Percentiles rank a stretch among this genome's conserved stretches.
phyloP scores from a whole-genome alignment of 2,113 vertebrate species.

The Cnemophilus loriae region DNA sequence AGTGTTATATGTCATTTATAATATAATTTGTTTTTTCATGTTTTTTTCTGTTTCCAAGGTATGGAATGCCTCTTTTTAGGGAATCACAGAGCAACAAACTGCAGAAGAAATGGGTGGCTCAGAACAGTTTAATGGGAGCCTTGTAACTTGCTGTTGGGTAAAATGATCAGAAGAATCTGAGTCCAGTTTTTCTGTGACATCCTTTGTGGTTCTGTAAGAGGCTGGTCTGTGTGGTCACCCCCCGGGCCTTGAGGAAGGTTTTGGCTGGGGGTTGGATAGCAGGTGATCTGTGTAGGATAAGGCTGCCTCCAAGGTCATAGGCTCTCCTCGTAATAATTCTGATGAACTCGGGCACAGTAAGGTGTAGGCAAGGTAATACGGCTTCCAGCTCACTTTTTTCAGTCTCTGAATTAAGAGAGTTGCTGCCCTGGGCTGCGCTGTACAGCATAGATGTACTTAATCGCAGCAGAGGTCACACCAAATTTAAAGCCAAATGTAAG shows the following conservation, averaged over 20 bases:
- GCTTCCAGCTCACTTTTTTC: not conserved
- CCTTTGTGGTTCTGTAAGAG: not conserved
- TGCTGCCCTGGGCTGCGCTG: not conserved
- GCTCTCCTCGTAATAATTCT: not conserved
- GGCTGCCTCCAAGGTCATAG: not conserved
- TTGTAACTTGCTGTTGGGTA: not conserved
- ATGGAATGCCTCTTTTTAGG: not conserved
- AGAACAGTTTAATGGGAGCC: not conserved
- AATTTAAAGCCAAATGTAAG: not conserved
- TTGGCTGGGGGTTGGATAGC: not conserved
- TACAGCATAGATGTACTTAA: not conserved
- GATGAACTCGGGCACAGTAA: rapidly evolving
- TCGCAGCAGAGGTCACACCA: not conserved
- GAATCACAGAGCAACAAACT: not conserved
- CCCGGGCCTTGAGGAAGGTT: rapidly evolving
- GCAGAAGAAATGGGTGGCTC: not conserved
- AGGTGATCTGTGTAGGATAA: not conserved
- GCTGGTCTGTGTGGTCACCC: rapidly evolving
- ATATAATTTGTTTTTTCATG: not conserved
- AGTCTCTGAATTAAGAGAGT: not conserved
- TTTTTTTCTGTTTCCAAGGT: no score
- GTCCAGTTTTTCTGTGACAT: not conserved
- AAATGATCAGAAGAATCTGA: not conserved
- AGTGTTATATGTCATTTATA: not conserved
- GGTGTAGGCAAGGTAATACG: not conserved